Base-by-base conservation (phyloP, 2,113 vertebrate species). In the Callionymus lyra region DNA sequence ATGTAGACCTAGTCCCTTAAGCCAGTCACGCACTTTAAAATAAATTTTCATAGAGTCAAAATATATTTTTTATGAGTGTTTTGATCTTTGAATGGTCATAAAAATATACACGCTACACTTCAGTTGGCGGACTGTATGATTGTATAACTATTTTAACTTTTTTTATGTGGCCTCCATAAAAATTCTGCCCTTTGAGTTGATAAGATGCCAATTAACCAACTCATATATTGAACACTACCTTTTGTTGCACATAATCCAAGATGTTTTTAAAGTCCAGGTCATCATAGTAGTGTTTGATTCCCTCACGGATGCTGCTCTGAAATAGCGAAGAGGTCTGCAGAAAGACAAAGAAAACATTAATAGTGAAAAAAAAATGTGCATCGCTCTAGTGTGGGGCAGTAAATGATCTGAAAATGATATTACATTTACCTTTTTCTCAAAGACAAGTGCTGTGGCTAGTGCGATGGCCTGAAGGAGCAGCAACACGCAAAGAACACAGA, bases 221-320 rank as follows among this genome's bases (percentile, higher is more conserved):
- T n/a, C 21, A 27, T 4, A 4, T 27, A 27, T 4, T 4, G 8
- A 27, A 4, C 14, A 10, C 0, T 60, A 93, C 91, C 90, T 91
- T 93, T 56, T 86, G 52, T n/a, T 94, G 91, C 11, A 93, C 84
- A 6, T 89, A 91, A 62, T 94, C 91, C 82, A 94, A 47, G 72
- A 94, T 94, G 70, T 94, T 94, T 70, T 94, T 94, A 74, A 94
- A 94, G 82, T 93, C 91, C 40, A 94, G 83, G 50, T 94, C 91
- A 1, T 93, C 91, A 0, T 94, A 94, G 53, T 94, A 94, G 73
- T 94, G 90, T 31, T 87, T 85, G 17, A 94, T 91, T 32, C 91
- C 91, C 63, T 87, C 88, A n/a, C 83, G 86, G 56, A 93, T 85
- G 39, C 72, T 92, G 47, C 84, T 88, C 62, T 93, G 89, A 47